Conservation (phyloP, 2,113 vertebrate genomes). For the Equus quagga region DNA sequence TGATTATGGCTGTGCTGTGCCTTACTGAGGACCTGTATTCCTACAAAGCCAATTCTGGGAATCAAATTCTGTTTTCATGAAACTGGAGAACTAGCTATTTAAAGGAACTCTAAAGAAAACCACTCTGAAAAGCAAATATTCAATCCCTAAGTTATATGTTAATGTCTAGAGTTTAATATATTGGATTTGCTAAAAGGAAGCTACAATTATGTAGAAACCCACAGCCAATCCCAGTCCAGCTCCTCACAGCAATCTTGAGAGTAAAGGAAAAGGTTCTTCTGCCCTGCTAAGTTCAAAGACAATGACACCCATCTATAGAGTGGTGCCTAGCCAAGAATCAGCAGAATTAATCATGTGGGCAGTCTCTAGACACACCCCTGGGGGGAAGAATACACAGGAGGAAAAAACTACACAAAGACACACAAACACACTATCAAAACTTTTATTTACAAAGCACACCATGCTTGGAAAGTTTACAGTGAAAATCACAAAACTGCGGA, state of each 20-base stretch:
- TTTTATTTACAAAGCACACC: slow-evolving; percentile 23
- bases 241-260: slow-evolving; percentile 18
- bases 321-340: neutral
- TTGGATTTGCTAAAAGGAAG: slow-evolving; percentile 27
- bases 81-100: slow-evolving; percentile 47
- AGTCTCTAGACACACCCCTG: neutral
- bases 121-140: slow-evolving; percentile 51
- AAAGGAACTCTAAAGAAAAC: slow-evolving; percentile 49
- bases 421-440: neutral
- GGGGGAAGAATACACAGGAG: neutral
- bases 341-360: neutral
- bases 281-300: slow-evolving; percentile 52
- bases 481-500: neutral
- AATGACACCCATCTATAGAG: neutral
- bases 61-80: slow-evolving; percentile 49
- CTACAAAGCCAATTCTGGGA: slow-evolving; percentile 34
- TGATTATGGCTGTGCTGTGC: neutral
- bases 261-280: slow-evolving; percentile 1
- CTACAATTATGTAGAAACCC: slow-evolving; percentile 39
- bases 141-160: slow-evolving; percentile 8
- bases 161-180: slow-evolving; percentile 47
- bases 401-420: neutral
- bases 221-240: neutral
- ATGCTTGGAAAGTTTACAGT: neutral
- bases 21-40: neutral